Percentiles rank a stretch among this genome's conserved stretches.
phyloP scores from a whole-genome alignment of 2,888 invertebrate genomes.

The Sympetrum striolatum region DNA sequence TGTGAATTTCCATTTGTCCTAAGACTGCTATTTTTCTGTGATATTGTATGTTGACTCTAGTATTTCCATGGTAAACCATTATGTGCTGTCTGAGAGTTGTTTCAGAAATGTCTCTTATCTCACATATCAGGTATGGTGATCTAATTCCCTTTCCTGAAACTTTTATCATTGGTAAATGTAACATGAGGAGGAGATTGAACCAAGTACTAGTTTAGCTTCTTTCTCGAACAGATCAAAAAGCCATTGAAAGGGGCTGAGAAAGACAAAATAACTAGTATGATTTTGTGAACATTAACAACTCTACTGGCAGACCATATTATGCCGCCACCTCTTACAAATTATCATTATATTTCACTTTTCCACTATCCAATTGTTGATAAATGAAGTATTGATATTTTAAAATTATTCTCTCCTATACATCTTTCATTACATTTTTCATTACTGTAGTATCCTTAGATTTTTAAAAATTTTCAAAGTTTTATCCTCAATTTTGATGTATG shows the following conservation, averaged over 20 bases:
- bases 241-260: too few species aligned
- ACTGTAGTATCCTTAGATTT: not conserved
- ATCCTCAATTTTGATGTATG: not conserved
- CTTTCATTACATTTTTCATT: not conserved
- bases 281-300: not conserved
- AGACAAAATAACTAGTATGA: too few species aligned
- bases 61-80: constrained; percentile 23
- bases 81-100: constrained; percentile 20
- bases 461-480: not conserved
- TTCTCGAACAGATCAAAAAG: too few species aligned
- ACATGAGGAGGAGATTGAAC: too few species aligned
- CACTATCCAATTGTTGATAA: not conserved
- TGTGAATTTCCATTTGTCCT: constrained; percentile 33
- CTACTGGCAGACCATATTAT: not conserved
- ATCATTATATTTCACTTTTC: not conserved
- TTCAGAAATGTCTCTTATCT: not conserved
- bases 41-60: constrained; percentile 34
- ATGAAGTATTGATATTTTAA: not conserved
- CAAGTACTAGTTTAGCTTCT: too few species aligned
- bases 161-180: too few species aligned
- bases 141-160: not conserved
- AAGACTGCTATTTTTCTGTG: constrained; percentile 44
- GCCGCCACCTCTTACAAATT: not conserved
- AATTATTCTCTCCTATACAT: not conserved
- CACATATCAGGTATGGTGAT: constrained; percentile 17